These are phyloP conservation scores for Caenorhabditis panamensis DNA, from an alignment of 2,888 invertebrate species.

Conservation along the genomic window DNA sequence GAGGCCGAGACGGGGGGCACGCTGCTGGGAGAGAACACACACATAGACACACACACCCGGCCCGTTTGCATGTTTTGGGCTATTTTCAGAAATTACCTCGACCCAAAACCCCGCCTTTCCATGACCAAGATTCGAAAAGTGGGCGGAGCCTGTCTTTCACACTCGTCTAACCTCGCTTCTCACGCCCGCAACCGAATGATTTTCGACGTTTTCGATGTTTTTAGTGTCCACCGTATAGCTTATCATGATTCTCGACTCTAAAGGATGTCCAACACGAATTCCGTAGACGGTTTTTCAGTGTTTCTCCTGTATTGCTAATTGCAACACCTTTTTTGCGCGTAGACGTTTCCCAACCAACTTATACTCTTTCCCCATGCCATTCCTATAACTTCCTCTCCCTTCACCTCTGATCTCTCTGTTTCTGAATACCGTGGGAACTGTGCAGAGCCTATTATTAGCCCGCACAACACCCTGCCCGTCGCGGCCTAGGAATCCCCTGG, in stretches of 20 bases:
- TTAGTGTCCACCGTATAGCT: background rate
- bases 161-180: background rate
- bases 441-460: background rate
- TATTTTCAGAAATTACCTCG: conserved; percentile 46
- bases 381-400: no score
- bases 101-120: conserved; percentile 5
- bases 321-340: no score
- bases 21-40: conserved; percentile 58
- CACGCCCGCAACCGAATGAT: background rate
- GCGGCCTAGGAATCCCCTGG: conserved; percentile 37
- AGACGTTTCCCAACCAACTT: no score
- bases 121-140: background rate
- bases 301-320: no score
- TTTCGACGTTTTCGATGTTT: background rate
- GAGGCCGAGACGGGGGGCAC: conserved; percentile 61
- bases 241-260: background rate
- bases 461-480: background rate
- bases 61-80: conserved; percentile 59
- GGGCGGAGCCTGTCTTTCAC: conserved; percentile 26
- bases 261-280: no score
- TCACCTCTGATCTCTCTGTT: no score
- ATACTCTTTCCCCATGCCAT: no score
- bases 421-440: conserved; percentile 5
- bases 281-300: no score
- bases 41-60: conserved; percentile 43